These are phyloP conservation scores for Chaetogeoica ovagalla DNA, from an alignment of 2,888 invertebrate genomes.

Conservation along the genomic window DNA sequence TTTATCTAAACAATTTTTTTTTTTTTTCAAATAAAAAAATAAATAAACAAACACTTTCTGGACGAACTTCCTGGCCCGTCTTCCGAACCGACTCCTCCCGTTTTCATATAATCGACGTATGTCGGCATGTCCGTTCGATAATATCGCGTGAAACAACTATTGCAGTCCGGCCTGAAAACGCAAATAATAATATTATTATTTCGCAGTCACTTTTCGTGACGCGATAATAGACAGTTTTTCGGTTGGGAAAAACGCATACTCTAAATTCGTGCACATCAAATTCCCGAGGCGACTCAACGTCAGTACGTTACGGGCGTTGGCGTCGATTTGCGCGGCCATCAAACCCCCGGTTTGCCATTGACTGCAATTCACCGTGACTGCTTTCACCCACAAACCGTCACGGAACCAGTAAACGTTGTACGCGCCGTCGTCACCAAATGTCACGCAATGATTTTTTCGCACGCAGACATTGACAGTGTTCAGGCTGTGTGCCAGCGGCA, in stretches of 20 bases:
- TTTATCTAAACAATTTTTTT: background rate
- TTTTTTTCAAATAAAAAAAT: background rate
- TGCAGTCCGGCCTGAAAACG: background rate
- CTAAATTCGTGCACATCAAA: constrained; percentile 25
- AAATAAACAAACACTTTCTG: background rate
- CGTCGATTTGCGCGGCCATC: constrained; percentile 10
- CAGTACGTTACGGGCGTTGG: constrained; percentile 1
- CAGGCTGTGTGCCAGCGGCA: constrained; percentile 14
- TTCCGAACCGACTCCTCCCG: constrained; percentile 23
- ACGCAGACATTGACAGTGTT: background rate
- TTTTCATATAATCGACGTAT: background rate
- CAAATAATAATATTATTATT: too few relatives aligned
- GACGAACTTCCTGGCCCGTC: background rate
- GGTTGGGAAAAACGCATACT: background rate
- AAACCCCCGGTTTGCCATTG: constrained; percentile 41
- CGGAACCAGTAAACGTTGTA: constrained; percentile 5
- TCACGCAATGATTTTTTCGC: constrained; percentile 14
- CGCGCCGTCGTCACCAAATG: constrained; percentile 26
- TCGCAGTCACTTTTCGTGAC: too few relatives aligned
- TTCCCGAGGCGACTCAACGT: constrained; percentile 3
- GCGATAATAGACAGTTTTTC: background rate
- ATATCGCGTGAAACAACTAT: background rate
- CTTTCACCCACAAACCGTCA: constrained; percentile 9
- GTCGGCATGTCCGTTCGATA: background rate
- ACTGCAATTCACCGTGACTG: constrained; percentile 9